Base-by-base conservation (phyloP, 1,140 invertebrate species). In the Camponotus floridanus region DNA sequence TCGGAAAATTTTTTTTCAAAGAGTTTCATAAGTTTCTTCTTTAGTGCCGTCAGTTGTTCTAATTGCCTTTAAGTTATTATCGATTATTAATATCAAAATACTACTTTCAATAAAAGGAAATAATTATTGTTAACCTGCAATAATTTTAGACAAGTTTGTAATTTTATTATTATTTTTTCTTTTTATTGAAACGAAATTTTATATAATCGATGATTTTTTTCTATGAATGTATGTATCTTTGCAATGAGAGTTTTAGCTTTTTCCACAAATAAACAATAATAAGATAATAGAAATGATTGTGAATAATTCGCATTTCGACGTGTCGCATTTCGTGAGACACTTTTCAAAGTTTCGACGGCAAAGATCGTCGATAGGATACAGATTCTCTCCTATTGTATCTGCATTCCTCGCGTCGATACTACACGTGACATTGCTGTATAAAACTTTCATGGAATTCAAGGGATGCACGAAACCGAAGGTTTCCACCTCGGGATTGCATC, bases 381-480 rank as follows among this genome's bases (percentile, higher is more conserved):
- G 57, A 83, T 83, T 74, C 67, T 73, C 67, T 13, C 45, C 26
- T 70, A 74, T 83, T 73, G 42, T 80, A 39, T 39, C 39, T 42
- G 8, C 79, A 21, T 83, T 73, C 36, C 26, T 61, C 51, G 39
- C 39, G 18, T 42, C 68, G n/a, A 15, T 81, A 45, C 64, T n/a
- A 33, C 45, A 57, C 31, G 36, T 79, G 64, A 73, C 55, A 31
- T 73, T 61, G 39, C 55, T 62, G 59, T 74, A 83, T 83, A 83
- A 83, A 74, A 83, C 39, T 83, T 83, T 83, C 68, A 83, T 83
- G 31, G 68, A 61, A 74, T 83, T 48, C 51, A 13, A 15, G 48
- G 42, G 61, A 62, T 51, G 39, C 51, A 15, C 18, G 39, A 67
- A 68, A 45, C 48, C 36, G 45, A 62, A 86, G 51, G 42, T 81